Evolutionary conservation across 2,797 vertebrate species (phyloP), one percentile per base, ranked within the genome.

Genomic region (Brachymystax lenok): DNA sequence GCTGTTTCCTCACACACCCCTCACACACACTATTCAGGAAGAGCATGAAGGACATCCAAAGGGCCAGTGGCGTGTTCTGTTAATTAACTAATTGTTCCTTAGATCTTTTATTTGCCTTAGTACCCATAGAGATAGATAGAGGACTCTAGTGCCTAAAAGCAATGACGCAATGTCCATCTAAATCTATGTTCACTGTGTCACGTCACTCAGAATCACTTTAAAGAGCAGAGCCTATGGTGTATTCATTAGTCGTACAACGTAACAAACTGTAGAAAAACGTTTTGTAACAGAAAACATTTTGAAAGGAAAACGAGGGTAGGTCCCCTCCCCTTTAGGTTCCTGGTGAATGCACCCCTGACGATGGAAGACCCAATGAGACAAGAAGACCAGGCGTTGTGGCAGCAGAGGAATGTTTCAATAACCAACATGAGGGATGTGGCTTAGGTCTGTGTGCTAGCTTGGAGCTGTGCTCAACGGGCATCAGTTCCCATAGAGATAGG

Each of bases 1-100:
- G 85, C 85, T 86, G 89, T 82, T 91, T 88, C 88, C 21, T 28
- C 66, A 35, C 14, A 68, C 66, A 33, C 27, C 5, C 5, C 24
- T 24, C 24, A 24, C 24, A 24, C 24, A 24, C 24, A 24, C 24
- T 6, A 3, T 14, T 30, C 61, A 64, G 21, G 24, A 64, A 64
- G 61, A 64, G 61, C 61, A 4, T 64, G 24, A 64, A 64, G 61
- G 61, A 24, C 10, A 64, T 28, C 24, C 61, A 64, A 27, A 64
- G 61, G 24, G 61, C 4, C 61, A 64, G 24, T 24, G 61, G 8
- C 0, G 17, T 54, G 52, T 54, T 17, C 14, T 54, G 51, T 17
- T 54, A 17, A 19, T 21, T 27, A 21, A 63, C n/a, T 63, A 24
- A 63, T 63, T 63, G 61, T 63, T 24, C 61, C 61, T 63, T 10